phyloP scores from a whole-genome alignment of 1,140 invertebrate genomes.

The Uloborus diversus region DNA sequence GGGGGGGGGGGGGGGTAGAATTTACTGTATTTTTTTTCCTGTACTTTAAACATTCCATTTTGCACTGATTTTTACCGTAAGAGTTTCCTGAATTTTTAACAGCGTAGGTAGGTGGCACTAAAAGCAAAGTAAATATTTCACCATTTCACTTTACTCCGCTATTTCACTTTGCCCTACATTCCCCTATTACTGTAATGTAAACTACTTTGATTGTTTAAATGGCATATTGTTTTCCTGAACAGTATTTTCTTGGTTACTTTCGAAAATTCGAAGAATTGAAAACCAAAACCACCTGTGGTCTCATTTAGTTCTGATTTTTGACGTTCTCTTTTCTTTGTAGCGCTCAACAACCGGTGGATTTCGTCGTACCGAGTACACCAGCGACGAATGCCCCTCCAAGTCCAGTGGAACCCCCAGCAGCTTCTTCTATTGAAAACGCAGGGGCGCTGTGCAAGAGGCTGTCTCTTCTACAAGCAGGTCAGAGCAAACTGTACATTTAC shows the following conservation, averaged over 20 bases:
- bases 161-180: too few species aligned
- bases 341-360: constrained; percentile 41
- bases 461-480: constrained; percentile 36
- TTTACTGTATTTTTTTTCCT: background rate
- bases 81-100: too few species aligned
- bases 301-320: too few species aligned
- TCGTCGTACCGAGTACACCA: constrained; percentile 38
- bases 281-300: too few species aligned
- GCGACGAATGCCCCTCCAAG: constrained; percentile 25
- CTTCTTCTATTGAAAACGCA: constrained; percentile 24
- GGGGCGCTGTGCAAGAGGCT: constrained; percentile 31
- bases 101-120: too few species aligned
- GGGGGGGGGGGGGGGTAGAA: background rate
- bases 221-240: too few species aligned
- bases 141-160: too few species aligned
- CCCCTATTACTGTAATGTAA: too few species aligned
- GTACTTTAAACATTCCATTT: background rate
- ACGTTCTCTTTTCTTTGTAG: background rate
- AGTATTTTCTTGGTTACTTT: too few species aligned
- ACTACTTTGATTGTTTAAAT: background rate
- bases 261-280: background rate
- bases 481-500: too few species aligned
- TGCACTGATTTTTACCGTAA: background rate
- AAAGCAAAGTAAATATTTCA: too few species aligned
- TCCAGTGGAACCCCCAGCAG: constrained; percentile 24